Percentiles rank a stretch among this genome's conserved stretches.
Evolutionary conservation across 1,140 invertebrate species (phyloP).

Genomic region (Pseudomyrmex concolor): DNA sequence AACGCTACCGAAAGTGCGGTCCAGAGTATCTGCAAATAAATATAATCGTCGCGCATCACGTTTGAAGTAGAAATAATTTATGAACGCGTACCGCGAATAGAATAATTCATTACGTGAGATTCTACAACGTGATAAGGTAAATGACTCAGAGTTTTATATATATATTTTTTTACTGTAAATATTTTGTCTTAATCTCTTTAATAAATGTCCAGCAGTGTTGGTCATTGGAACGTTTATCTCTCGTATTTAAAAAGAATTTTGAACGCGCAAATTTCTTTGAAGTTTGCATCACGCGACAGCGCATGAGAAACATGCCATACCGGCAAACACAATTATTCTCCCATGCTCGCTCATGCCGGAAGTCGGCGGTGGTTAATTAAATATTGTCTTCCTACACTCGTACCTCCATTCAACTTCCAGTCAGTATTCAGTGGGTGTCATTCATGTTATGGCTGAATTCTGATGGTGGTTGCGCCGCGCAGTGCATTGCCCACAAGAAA

Average conservation of each 20-base stretch:
- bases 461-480: constrained; percentile 2
- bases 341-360: constrained; percentile 62
- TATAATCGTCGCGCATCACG: not conserved
- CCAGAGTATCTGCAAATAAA: constrained; percentile 91
- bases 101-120: too few relatives aligned
- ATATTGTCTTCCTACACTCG: constrained; percentile 58
- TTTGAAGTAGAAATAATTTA: not conserved
- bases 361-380: constrained; percentile 57
- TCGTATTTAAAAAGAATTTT: too few relatives aligned
- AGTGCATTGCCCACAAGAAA: constrained; percentile 58
- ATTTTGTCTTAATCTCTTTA: too few relatives aligned
- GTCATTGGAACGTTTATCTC: too few relatives aligned
- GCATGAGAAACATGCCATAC: not conserved
- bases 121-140: too few relatives aligned
- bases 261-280: too few relatives aligned
- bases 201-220: too few relatives aligned
- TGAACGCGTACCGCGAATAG: too few relatives aligned
- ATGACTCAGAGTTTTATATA: too few relatives aligned
- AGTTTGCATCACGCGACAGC: not conserved
- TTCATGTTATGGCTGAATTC: constrained; percentile 55
- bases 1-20: constrained; percentile 93
- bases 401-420: constrained; percentile 42
- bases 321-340: not conserved
- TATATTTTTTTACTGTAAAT: too few relatives aligned
- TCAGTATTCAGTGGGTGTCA: constrained; percentile 65